Base-by-base conservation (phyloP, 2,888 invertebrate species). In the Eretmocerus hayati region DNA sequence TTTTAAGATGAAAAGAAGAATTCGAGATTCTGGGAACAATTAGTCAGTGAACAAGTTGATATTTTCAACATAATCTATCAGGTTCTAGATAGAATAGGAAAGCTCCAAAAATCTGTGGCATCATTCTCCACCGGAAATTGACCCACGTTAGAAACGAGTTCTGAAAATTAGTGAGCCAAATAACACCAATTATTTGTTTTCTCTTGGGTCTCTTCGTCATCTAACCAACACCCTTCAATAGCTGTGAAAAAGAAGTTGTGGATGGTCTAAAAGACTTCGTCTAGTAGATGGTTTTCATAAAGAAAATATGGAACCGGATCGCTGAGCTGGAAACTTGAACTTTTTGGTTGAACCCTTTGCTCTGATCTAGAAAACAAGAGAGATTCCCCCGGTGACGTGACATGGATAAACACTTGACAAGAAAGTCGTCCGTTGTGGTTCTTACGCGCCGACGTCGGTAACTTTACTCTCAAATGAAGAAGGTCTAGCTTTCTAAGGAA, bases 401-500 rank as follows among this genome's bases (percentile, higher is more conserved):
- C 26, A 26, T 26, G 11, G 26, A 26, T 26, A 26, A 26, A 26
- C 26, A 26, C 26, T 26, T 9, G 6, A 11, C 6, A 6, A 26
- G 26, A 26, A 26, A 11, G 11, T 6, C 26, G 8, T 26, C 11
- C 11, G 8, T 26, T 6, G 11, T 36, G 32, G 35, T 16, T 33
- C 32, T 26, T 23, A 39, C 32, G 42, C 19, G 35, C 33, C 42
- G 50, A 43, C 22, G 42, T 42, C 52, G 48, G 52, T 36, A 22
- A 40, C 50, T 51, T 51, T 51, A 31, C 30, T 21, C n/a, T 18
- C 18, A 21, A 26, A 42, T 30, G 45, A 41, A 42, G 31, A 18
- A 40, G 32, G 32, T 45, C 37, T 48, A 48, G 26, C 43, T 45
- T 37, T 48, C 48, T 20, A 46, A 52, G 46, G 48, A 48, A 48